Base-by-base conservation (phyloP, 2,797 vertebrate species). In the Lemur catta region DNA sequence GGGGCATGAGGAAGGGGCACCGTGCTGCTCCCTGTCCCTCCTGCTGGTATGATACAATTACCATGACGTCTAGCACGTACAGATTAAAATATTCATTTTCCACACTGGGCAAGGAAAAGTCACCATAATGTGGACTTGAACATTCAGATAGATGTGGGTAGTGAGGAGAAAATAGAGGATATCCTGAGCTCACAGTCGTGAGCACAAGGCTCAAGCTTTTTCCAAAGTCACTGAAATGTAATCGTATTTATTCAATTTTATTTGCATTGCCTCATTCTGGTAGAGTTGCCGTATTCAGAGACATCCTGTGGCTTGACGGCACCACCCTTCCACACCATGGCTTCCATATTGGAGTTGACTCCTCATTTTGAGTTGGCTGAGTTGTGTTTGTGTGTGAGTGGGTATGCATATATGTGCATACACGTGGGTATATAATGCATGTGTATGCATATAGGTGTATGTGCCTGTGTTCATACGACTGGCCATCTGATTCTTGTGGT, bases 21-120 rank as follows among this genome's bases (percentile, higher is more conserved):
- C 13, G 26, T 24, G 13, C 11, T 2, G 12, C 11, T 1, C 59
- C 33, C 4, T 20, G 30, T 17, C 7, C 43, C 30, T 65, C 33
- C 28, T 30, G 6, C 4, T 33, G 12, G 18, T 38, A 12, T 6
- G 69, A 15, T 24, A 30, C 6, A 9, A 0, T 78, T 24, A 9
- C 63, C 17, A 9, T 35, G 28, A 28, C 12, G 4, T 57, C 28
- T 41, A 0, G 11, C 35, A 7, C 9, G 20, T 17, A 2, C 1
- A 20, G 35, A 41, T 75, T 30, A 26, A 61, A 67, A 22, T 9
- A 3, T 33, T n/a, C 55, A 20, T 7, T 38, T 33, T 35, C 71
- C 10, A 2, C 30, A 46, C 20, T 24, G 13, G 30, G 26, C 11
- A 20, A 33, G 24, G 43, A 20, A 8, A 38, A 24, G 28, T 10